Base-by-base conservation (phyloP, 1,140 invertebrate species). In the Drosophila baimaii region DNA sequence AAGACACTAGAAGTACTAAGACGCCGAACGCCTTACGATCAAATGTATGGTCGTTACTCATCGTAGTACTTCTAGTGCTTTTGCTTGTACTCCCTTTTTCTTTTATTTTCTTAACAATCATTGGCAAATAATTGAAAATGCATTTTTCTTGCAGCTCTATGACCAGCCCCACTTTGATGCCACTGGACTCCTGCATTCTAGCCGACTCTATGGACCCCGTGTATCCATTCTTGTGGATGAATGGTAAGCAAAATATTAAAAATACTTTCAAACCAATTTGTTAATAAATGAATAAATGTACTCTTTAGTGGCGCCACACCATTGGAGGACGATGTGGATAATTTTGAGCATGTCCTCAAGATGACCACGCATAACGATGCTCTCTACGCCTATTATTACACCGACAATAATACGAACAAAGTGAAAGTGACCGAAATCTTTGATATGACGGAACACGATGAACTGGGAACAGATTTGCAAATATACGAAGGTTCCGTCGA, bases 321-420 rank as follows among this genome's bases (percentile, higher is more conserved):
- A 8, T 61, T 91, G 49, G 76, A 91, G 76, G 77, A 70, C 39
- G 81, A 94, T 51, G 93, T 96, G 54, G 96, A 98, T 85, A 96
- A 96, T 3, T 97, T 98, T 91, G 96, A 98, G 69, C 95, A 97
- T 92, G 96, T 98, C 77, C 93, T 98, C 19, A 95, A 96, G 92
- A 95, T 96, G 55, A 96, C 97, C 8, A 93, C 95, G 33, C 95
- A 97, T 73, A 96, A 97, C 90, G 97, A 98, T 77, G 95, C 97
- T 7, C 92, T 98, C 2, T 96, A 98, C 93, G 95, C 97, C 1
- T 98, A 97, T 92, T 97, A 98, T 93, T 98, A 98, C 88, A 95
- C 96, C 86, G 96, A 97, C 85, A 95, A 97, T 83, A 95, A 96
- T 86, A 91, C 90, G 7, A 96, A 97, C 91, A 96, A 96, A 93